Percentiles rank a stretch among this genome's conserved stretches.
phyloP scores from a whole-genome alignment of 2,888 invertebrate genomes.

The Stomorhina lunata region DNA sequence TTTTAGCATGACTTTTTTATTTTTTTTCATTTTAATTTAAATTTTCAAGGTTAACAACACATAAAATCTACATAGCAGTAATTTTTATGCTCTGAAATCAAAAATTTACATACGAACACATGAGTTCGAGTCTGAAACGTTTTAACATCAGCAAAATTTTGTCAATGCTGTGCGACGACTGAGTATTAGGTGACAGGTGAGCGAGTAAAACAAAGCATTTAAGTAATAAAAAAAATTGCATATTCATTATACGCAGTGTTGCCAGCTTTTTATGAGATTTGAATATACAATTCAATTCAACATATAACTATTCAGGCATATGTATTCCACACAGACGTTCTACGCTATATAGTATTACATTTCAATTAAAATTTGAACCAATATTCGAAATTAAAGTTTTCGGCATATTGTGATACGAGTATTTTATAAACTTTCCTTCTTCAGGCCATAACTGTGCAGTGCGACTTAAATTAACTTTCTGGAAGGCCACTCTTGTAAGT shows the following conservation, averaged over 20 bases:
- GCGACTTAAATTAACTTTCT: no score
- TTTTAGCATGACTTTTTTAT: slow-evolving; percentile 15
- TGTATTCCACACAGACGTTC: no score
- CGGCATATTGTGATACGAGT: no score
- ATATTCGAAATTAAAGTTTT: no score
- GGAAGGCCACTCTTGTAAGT: no score
- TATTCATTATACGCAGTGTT: background rate
- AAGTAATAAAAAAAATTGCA: background rate
- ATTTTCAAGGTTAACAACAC: slow-evolving; percentile 52
- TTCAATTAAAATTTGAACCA: no score
- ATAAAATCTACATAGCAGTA: slow-evolving; percentile 20
- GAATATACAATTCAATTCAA: no score
- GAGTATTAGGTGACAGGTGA: no score
- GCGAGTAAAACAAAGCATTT: background rate
- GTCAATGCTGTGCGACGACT: background rate
- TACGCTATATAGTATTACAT: no score
- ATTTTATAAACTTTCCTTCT: no score
- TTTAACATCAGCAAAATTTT: background rate
- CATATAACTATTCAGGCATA: no score
- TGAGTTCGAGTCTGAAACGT: background rate
- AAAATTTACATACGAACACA: slow-evolving; percentile 4
- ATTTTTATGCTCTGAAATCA: slow-evolving; percentile 23
- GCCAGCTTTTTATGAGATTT: background rate
- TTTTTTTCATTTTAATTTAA: slow-evolving; percentile 22
- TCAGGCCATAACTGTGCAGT: no score